Evolutionary conservation across 1,140 invertebrate species (phyloP), one percentile per base, ranked within the genome.

Genomic region (Geopemphigus sp.): DNA sequence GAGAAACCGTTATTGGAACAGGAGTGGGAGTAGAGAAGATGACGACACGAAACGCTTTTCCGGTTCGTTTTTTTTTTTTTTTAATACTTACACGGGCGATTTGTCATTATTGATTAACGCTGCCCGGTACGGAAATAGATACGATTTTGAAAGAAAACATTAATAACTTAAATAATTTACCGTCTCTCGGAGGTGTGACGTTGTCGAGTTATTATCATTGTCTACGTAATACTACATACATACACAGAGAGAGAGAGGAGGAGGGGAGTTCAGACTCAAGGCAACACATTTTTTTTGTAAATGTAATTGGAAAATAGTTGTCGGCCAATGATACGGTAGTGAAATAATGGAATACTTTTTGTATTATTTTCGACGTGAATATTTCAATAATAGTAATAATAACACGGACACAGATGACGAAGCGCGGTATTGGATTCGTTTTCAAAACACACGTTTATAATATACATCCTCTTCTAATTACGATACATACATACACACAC

Each of bases 71-170:
- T 64, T 14, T 64, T 64, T 32, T 66, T 66, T 66, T 66, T 61
- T 61, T 14, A 19, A 39, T n/a, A 22, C 29, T 8, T 5, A 64
- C 59, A 32, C 19, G 10, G 39, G 14, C 39, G n/a, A 47, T 68
- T 68, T 68, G 39, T 68, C 64, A 68, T 68, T 68, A 68, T 68
- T 68, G 64, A 68, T 47, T 68, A 68, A 68, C n/a, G 39, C 39
- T 32, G 39, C 39, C 39, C 39, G 22, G 19, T n/a, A 19, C 61
- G 39, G 14, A 64, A 66, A 47, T 68, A 68, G 14, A 68, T 22
- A 47, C 64, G n/a, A 14, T 47, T 68, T 47, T 17, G 24, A 66
- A 32, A 45, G 12, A 66, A 66, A 66, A 66, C 63, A 66, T 66
- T 66, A 66, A 68, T 47, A 68, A 68, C 39, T 12, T 17, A 68